phyloP scores from a whole-genome alignment of 2,888 invertebrate genomes.

The Panorpa germanica region DNA sequence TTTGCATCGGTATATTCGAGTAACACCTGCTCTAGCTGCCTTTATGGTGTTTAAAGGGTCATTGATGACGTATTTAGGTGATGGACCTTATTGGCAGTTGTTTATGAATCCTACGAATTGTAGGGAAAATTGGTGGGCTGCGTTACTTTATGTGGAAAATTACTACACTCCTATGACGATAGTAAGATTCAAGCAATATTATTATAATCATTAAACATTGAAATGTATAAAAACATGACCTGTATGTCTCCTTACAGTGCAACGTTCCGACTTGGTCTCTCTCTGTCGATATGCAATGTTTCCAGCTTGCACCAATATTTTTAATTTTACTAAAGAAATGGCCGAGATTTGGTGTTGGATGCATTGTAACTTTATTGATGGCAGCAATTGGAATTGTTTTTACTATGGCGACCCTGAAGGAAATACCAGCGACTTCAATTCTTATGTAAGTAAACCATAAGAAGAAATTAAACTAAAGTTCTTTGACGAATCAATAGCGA shows the following conservation, averaged over 20 bases:
- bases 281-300: constrained; percentile 13
- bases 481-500: too few species aligned
- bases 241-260: constrained; percentile 13
- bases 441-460: too few species aligned
- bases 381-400: too few species aligned
- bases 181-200: constrained; percentile 9
- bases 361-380: too few species aligned
- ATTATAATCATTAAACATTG: not conserved
- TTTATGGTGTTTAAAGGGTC: too few species aligned
- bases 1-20: constrained; percentile 7
- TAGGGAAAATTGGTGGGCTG: constrained; percentile 8
- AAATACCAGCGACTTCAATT: too few species aligned
- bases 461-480: too few species aligned
- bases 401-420: too few species aligned
- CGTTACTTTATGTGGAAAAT: constrained; percentile 7
- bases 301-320: constrained; percentile 12
- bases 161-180: constrained; percentile 4
- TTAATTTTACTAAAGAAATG: constrained; percentile 12
- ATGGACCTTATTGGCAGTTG: too few species aligned
- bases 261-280: constrained; percentile 13
- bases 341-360: too few species aligned
- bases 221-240: not conserved
- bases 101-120: not conserved
- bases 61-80: too few species aligned
- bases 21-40: constrained; percentile 5